Conservation (phyloP, 1,140 invertebrate species). For the Drosophila repletoides region DNA sequence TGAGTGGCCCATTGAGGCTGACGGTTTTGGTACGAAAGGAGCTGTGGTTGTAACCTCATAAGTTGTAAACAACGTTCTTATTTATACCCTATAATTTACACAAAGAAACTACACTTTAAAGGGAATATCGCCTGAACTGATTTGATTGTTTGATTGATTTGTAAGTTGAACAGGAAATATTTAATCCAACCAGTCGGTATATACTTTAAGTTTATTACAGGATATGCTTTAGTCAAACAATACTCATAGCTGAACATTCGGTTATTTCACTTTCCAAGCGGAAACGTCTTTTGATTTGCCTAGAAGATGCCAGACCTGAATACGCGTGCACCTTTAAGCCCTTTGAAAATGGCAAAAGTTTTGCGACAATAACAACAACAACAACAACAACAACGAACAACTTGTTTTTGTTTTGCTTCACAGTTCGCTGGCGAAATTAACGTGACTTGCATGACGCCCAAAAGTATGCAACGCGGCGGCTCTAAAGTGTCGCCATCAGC, state of each 20-base stretch:
- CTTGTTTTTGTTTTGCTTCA: constrained; percentile 51
- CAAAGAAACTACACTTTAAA: neutral
- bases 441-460: constrained; percentile 75
- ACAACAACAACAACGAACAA: constrained; percentile 13
- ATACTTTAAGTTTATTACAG: neutral
- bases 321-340: constrained; percentile 54
- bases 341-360: constrained; percentile 67
- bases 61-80: constrained; percentile 30
- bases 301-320: constrained; percentile 9
- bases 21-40: neutral
- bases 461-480: constrained; percentile 71
- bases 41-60: constrained; percentile 13
- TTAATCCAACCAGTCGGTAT: no score
- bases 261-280: neutral
- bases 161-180: no score
- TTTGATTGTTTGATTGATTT: no score
- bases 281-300: constrained; percentile 47
- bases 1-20: constrained; percentile 44
- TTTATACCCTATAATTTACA: constrained; percentile 27
- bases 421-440: constrained; percentile 72
- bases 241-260: neutral
- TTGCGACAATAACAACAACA: constrained; percentile 4
- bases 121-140: no score
- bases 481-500: constrained; percentile 71
- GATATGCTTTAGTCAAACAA: neutral